These are phyloP conservation scores for Scortum barcoo DNA, from an alignment of 2,113 vertebrate genomes.

Conservation along the genomic window DNA sequence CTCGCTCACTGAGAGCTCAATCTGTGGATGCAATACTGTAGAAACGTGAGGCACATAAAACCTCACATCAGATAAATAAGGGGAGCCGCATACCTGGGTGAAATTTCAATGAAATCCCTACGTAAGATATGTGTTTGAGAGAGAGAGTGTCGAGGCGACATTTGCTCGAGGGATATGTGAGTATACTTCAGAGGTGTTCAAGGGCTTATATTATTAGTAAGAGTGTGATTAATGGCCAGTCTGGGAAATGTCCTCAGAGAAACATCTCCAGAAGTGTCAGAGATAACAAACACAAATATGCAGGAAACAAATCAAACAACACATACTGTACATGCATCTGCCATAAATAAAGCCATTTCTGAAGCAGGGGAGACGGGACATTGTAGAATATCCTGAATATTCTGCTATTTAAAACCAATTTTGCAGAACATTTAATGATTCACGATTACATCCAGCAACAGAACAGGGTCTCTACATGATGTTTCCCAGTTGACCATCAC, in stretches of 20 bases:
- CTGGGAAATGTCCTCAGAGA: constrained; percentile 14
- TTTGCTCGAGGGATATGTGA: constrained; percentile 38
- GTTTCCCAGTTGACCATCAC: not conserved
- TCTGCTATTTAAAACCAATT: not conserved
- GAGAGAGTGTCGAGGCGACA: constrained; percentile 45
- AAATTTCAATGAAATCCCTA: constrained; percentile 67
- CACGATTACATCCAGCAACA: constrained; percentile 3
- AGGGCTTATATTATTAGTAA: constrained; percentile 49
- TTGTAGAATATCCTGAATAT: not conserved
- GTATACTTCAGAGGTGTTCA: constrained; percentile 30
- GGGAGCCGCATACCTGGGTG: constrained; percentile 39
- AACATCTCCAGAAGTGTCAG: constrained; percentile 12
- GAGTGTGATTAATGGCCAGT: constrained; percentile 32
- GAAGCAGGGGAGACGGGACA: not conserved
- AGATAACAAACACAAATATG: not conserved
- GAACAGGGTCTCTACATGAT: not conserved
- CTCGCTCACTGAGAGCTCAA: constrained; percentile 51
- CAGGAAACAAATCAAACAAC: not conserved
- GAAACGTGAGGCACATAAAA: constrained; percentile 65
- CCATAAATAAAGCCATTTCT: not conserved
- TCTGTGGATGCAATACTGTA: constrained; percentile 35
- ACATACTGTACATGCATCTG: not conserved
- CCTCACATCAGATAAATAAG: constrained; percentile 62
- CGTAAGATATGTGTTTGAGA: constrained; percentile 41
- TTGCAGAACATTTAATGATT: constrained; percentile 10